Percentiles rank a stretch among this genome's conserved stretches.
Conservation (phyloP, 30 jellyfish, hydroid and myxozoan species). For the Chironex yamaguchii region DNA sequence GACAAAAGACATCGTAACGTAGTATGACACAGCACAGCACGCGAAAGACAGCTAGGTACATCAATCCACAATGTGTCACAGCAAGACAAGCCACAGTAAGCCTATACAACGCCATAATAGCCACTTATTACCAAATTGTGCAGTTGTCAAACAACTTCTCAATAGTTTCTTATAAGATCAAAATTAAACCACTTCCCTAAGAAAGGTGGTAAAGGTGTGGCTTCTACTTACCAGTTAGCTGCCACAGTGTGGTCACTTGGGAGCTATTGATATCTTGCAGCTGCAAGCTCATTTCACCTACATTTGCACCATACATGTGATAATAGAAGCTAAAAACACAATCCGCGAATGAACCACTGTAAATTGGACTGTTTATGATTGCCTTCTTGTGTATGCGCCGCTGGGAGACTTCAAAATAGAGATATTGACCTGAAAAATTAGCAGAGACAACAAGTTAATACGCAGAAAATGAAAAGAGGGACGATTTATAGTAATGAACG, state of each 20-base stretch:
- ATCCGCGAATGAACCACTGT: constrained; percentile 92
- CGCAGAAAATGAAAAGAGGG: too few relatives aligned
- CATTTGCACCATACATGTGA: constrained; percentile 95
- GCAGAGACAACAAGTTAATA: too few relatives aligned
- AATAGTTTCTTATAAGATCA: too few relatives aligned
- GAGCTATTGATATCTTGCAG: constrained; percentile 63
- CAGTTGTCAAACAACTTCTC: too few relatives aligned
- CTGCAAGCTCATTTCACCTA: constrained; percentile 77
- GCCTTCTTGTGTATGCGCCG: constrained; percentile 79
- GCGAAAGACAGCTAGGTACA: too few relatives aligned
- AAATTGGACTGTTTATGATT: constrained; percentile 77
- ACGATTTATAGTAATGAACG: too few relatives aligned
- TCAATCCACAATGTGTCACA: not conserved
- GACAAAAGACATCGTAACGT: too few relatives aligned
- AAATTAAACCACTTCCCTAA: too few relatives aligned
- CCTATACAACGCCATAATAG: too few relatives aligned
- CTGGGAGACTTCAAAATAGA: constrained; percentile 87
- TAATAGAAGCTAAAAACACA: constrained; percentile 89
- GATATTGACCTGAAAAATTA: constrained; percentile 69
- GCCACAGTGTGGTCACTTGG: constrained; percentile 63
- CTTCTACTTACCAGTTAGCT: constrained; percentile 43
- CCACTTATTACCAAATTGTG: too few relatives aligned
- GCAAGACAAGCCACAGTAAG: not conserved
- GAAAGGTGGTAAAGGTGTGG: too few relatives aligned
- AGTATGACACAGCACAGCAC: too few relatives aligned